Base-by-base conservation (phyloP, 2,113 vertebrate species). In the Marmota flaviventris region DNA sequence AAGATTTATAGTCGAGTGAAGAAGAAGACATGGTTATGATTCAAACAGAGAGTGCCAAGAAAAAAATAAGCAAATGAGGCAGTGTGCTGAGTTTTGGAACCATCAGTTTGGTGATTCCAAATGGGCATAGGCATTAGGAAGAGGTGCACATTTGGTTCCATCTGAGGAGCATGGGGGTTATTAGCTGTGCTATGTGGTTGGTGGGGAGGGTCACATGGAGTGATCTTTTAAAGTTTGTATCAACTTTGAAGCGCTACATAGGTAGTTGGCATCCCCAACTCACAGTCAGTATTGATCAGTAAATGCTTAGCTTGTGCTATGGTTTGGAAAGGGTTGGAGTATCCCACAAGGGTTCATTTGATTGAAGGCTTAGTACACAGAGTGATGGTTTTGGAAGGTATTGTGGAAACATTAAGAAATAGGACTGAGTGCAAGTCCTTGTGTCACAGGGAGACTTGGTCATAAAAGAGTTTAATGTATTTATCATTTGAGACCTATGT, bases 91-190 rank as follows among this genome's bases (percentile, higher is more conserved):
- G 14, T 25, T 45, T 0, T 51, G 42, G 73, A 51, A 61, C 7
- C 81, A 11, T 12, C 14, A 9, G 25, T 67, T 48, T 56, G 0
- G 8, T 20, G 37, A 27, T 61, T 79, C 56, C 20, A 29, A 61
- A 29, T 42, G 45, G 24, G 11, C 1, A 2, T 51, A 11, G 1
- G 22, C 7, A 16, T 5, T 25, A 18, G 4, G 20, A 75, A 8
- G 27, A 42, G 4, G 9, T 1, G 0, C 9, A 0, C 1, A 1
- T 42, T 24, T 73, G 51, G 72, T 3, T 11, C 29, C 4, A 10
- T 12, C 2, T 27, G 5, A 27, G 17, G 22, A 18, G 6, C 2
- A 11, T 8, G 16, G 17, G 24, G 2, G 7, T 17, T 29, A 7
- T 45, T 1, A 27, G 2, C 3, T 32, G 0, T 70, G 4, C 7